Conservation (phyloP, 2,113 vertebrate genomes). For the Pogonocichla stellata region DNA sequence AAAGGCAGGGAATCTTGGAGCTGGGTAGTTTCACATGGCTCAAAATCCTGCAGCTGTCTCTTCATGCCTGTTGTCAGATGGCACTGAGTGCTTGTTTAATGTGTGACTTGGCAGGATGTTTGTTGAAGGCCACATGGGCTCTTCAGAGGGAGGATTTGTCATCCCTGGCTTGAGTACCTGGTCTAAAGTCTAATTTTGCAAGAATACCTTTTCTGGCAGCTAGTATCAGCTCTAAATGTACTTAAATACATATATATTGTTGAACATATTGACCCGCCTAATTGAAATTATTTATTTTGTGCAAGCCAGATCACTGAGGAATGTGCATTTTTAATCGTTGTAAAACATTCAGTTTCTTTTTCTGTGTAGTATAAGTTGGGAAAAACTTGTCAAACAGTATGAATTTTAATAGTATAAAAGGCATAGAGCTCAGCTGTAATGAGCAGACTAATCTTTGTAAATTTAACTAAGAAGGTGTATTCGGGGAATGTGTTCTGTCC, state of each 20-base stretch:
- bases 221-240: neutral
- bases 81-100: neutral
- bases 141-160: neutral
- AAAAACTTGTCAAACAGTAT: neutral
- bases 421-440: neutral
- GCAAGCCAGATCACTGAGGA: neutral
- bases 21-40: neutral
- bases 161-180: neutral
- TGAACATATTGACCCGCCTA: neutral
- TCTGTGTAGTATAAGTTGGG: neutral
- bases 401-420: neutral
- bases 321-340: neutral
- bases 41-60: neutral
- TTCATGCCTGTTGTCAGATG: neutral
- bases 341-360: neutral
- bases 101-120: neutral
- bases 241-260: neutral
- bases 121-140: neutral
- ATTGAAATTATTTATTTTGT: neutral
- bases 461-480: neutral
- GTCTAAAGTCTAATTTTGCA: neutral
- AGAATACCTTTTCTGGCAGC: neutral
- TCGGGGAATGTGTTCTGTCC: fast-evolving
- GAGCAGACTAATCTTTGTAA: neutral
- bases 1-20: neutral